Conservation (phyloP, 2,113 vertebrate species). For the Parus major region DNA sequence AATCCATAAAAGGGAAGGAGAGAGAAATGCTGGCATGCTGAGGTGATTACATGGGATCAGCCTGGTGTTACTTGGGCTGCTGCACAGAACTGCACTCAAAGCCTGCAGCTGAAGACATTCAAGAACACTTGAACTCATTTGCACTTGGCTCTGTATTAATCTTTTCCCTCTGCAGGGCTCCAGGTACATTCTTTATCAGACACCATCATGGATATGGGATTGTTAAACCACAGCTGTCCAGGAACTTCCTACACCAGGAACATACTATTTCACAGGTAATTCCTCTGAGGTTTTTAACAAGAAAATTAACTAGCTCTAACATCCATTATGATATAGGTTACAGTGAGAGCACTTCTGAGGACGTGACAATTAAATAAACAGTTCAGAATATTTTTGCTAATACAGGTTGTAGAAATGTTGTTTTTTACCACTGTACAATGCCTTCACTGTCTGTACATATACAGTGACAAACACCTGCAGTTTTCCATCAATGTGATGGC, state of each 20-base stretch:
- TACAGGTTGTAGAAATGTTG: background rate
- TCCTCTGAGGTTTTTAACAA: background rate
- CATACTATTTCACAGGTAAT: background rate
- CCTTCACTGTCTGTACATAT: background rate
- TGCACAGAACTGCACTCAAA: background rate
- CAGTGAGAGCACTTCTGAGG: background rate
- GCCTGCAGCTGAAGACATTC: background rate
- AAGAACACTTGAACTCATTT: background rate
- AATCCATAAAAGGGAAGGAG: background rate
- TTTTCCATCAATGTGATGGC: background rate
- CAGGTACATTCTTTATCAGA: background rate
- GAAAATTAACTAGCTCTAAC: background rate
- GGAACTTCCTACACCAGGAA: background rate
- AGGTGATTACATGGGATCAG: background rate
- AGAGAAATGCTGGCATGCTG: background rate
- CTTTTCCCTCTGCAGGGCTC: background rate
- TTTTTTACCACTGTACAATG: background rate
- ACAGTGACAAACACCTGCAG: background rate
- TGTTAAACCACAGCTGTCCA: background rate
- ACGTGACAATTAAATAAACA: background rate
- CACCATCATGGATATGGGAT: background rate
- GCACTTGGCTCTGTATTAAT: background rate
- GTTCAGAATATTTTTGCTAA: background rate
- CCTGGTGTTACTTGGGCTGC: background rate
- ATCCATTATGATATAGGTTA: background rate